Evolutionary conservation across 2,888 invertebrate genomes (phyloP).

Genomic region (Mimachlamys varia): DNA sequence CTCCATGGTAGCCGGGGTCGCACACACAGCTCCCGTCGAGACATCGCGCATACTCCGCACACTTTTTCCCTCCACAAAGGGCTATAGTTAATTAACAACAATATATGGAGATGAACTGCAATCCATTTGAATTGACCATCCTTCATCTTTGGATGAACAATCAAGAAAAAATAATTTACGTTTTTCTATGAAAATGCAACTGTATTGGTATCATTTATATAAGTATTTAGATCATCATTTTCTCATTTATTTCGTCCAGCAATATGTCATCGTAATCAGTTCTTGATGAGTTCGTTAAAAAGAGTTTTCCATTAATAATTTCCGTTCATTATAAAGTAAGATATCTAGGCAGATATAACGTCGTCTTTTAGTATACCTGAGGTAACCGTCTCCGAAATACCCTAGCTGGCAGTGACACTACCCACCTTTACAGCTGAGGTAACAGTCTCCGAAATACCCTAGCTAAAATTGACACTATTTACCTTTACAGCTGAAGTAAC

Average conservation of each 20-base stretch:
- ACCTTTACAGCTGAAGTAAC: conserved; percentile 36
- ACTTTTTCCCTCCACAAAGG: conserved; percentile 45
- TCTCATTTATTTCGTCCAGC: no score
- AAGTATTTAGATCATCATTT: no score
- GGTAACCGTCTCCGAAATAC: conserved; percentile 39
- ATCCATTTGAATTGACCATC: no score
- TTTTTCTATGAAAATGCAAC: no score
- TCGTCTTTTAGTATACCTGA: conserved; percentile 27
- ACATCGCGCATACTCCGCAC: conserved; percentile 44
- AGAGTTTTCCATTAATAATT: no score
- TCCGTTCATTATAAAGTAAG: no score
- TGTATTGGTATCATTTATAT: no score
- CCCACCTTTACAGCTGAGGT: conserved; percentile 32
- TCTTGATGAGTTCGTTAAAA: no score
- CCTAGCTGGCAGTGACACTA: conserved; percentile 38
- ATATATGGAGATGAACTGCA: not conserved
- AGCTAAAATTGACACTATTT: conserved; percentile 21
- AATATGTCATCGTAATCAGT: no score
- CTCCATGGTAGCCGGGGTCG: conserved; percentile 46
- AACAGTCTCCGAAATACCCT: conserved; percentile 40
- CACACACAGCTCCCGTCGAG: conserved; percentile 42
- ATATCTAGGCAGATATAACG: no score
- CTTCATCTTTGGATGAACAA: no score
- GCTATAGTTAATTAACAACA: not conserved
- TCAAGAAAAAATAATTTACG: no score